Evolutionary conservation across 2,113 vertebrate genomes (phyloP), one percentile per base, ranked within the genome.

Genomic region (Chloroceryle aenea): DNA sequence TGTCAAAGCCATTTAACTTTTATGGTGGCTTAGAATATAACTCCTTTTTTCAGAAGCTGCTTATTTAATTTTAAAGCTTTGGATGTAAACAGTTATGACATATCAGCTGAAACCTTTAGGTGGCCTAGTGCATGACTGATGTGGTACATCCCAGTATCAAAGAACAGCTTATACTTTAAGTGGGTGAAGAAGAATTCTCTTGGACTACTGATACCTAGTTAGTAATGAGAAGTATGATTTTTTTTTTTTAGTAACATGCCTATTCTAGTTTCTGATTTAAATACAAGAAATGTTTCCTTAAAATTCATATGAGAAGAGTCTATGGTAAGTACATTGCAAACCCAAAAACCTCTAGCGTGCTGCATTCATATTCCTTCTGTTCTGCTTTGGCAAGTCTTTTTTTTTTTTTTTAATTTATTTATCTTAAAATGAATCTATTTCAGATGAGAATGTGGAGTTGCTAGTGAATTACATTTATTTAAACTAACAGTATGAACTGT

Each of bases 401-500:
- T 7, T 15, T 34, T 42, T 25, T 38, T 36, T n/a, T 23, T 26
- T 19, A 6, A 6, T 14, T 14, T 17, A 1, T 63, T 58, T 34
- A 45, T 15, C 40, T 92, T 80, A 62, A 88, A 90, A 55, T 66
- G 5, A 72, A n/a, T 52, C 32, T 74, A 4, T 63, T 90, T 90
- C 23, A 43, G 22, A 58, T 79, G 58, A 82, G 66, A 78, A 40
- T 52, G 29, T 73, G 43, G 45, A 73, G 29, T 53, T 94, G 27
- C 25, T 73, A 45, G 48, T 55, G 64, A 93, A 82, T 90, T 89
- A 72, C 36, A 42, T 95, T 93, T 91, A 53, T 73, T 93, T 87
- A 77, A 95, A 16, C 69, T 40, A 89, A 22, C 12, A 36, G 8
- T 76, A 26, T 92, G 92, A 74, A 29, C 59, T 90, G 20, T 71